Conservation (phyloP, 2,797 vertebrate species). For the Melanotaenia parkinsoni region DNA sequence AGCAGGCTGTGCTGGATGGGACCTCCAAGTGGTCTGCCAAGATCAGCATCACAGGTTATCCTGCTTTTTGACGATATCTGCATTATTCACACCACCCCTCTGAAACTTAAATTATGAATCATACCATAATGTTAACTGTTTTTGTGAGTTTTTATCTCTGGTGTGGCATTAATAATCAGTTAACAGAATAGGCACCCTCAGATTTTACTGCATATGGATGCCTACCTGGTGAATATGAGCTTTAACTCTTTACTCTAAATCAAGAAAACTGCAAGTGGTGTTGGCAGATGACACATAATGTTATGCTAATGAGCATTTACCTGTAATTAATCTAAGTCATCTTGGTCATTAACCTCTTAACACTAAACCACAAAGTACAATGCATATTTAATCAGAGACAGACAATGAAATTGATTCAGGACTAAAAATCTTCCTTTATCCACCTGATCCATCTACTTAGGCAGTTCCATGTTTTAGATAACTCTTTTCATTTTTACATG, state of each 20-base stretch:
- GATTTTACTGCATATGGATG: constrained; percentile 1
- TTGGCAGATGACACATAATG: constrained; percentile 30
- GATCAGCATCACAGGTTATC: constrained; percentile 91
- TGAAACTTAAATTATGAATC: neutral
- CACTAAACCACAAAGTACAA: constrained; percentile 10
- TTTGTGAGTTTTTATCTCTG: neutral
- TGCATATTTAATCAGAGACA: constrained; percentile 28
- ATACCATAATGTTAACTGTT: neutral
- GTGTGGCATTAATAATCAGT: neutral
- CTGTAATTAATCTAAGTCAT: constrained; percentile 39
- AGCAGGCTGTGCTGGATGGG: constrained; percentile 95
- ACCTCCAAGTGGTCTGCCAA: constrained; percentile 99
- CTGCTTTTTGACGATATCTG: neutral
- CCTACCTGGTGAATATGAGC: constrained; percentile 22
- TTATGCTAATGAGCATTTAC: constrained; percentile 33
- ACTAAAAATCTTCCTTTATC: neutral
- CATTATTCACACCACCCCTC: neutral
- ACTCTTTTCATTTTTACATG: neutral
- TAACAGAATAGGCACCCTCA: neutral
- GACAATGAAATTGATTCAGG: constrained; percentile 30
- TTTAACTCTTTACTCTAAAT: constrained; percentile 36
- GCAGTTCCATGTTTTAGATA: constrained; percentile 5
- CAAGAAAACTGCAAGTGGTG: constrained; percentile 34
- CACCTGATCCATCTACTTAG: neutral
- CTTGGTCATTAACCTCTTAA: constrained; percentile 44